Base-by-base conservation (phyloP, 2,113 vertebrate genomes). In the Hymenochirus boettgeri region DNA sequence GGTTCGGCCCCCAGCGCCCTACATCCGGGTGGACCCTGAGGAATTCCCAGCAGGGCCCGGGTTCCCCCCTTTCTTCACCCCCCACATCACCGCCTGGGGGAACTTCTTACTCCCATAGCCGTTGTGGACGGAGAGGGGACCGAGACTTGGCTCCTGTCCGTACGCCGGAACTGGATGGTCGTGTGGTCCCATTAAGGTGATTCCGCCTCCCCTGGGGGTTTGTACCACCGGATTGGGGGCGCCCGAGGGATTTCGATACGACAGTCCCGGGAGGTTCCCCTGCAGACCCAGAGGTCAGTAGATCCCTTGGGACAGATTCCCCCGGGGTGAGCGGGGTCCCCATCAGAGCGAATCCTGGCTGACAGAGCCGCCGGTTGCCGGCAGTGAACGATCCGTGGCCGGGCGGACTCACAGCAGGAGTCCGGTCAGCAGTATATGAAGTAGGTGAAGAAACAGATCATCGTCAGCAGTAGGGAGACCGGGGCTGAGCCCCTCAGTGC, bases 61-160 rank as follows among this genome's bases (percentile, higher is more conserved):
- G 83, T 90, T n/a, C 31, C 92, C 88, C 2, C 88, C 85, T 64
- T 93, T 90, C 80, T 92, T 93, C 77, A 90, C 85, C 77, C 86
- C 83, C 42, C 88, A 85, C 56, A 87, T 93, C 78, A 26, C 23
- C 29, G 76, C 73, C 9, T 72, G 71, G 8, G 65, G 73, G 71
- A 74, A 73, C 1, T 62, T 66, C 37, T 72, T 72, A 59, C 57
- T 71, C 13, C 91, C 91, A 27, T 79, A 81, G 21, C 27, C 85
- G 56, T 80, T 83, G 9, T 83, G 56, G 33, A 27, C 21, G 11
- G 29, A 21, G 15, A 37, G 13, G 2, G 54, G 25, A 4, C 51
- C n/a, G 15, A 53, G 39, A 26, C 52, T 55, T 7, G 10, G 37
- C n/a, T n/a, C n/a, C n/a, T n/a, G n/a, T n/a, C n/a, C n/a, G n/a